A percentile compares a stretch with the other conserved stretches of the same genome.
Evolutionary conservation across 2,113 vertebrate species (phyloP).

Genomic region (Ictidomys tridecemlineatus): DNA sequence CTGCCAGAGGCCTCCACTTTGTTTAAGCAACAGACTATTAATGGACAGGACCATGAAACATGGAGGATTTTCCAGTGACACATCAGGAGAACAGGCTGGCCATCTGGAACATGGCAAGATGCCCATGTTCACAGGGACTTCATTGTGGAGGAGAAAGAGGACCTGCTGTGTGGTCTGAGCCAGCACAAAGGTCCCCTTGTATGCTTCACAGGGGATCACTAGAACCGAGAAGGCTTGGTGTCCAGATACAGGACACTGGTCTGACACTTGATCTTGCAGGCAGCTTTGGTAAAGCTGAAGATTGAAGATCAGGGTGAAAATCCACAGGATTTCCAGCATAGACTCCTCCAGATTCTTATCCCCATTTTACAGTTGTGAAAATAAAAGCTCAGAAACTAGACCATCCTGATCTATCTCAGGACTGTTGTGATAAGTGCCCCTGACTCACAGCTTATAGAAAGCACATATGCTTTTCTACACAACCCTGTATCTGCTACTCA

Average conservation of each 20-base stretch:
- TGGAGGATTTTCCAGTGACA: not conserved
- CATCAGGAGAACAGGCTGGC: no score
- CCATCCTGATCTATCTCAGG: no score
- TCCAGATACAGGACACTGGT: no score
- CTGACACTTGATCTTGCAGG: fast-evolving
- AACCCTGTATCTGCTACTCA: not conserved
- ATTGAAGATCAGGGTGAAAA: not conserved
- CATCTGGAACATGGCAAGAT: no score
- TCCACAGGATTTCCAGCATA: not conserved
- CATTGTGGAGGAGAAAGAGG: not conserved
- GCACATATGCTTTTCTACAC: no score
- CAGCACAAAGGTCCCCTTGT: not conserved
- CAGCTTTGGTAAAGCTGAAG: not conserved
- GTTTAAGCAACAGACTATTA: not conserved
- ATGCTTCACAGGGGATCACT: not conserved
- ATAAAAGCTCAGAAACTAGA: not conserved
- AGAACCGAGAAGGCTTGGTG: not conserved
- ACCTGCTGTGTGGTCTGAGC: not conserved
- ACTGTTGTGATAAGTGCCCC: no score
- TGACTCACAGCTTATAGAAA: no score
- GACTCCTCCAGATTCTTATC: not conserved
- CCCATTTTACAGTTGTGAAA: not conserved
- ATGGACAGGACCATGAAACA: not conserved
- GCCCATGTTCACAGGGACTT: not conserved
- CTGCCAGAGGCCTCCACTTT: not conserved